Evolutionary conservation across 2,113 vertebrate genomes (phyloP).

Genomic region (Ornithorhynchus anatinus): DNA sequence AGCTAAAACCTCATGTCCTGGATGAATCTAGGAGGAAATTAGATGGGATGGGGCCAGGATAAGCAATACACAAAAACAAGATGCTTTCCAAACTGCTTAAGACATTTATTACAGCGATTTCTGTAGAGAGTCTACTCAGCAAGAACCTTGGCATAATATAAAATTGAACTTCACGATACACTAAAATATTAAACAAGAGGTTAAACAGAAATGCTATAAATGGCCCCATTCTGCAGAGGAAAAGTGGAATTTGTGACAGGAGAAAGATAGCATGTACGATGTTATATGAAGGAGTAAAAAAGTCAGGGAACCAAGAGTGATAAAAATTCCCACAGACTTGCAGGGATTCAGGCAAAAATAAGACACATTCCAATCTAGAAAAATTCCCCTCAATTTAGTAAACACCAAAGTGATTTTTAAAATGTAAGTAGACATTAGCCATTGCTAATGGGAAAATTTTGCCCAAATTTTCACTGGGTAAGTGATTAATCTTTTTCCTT

Average conservation of each 20-base stretch:
- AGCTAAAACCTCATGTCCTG: background rate
- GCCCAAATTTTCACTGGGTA: slow-evolving; percentile 1
- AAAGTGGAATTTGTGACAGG: background rate
- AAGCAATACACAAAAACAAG: background rate
- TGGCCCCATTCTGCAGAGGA: background rate
- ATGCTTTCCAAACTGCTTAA: background rate
- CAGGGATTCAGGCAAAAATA: background rate
- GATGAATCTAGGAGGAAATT: background rate
- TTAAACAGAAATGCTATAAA: slow-evolving; percentile 12
- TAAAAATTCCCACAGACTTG: background rate
- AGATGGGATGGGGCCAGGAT: background rate
- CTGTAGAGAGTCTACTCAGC: background rate
- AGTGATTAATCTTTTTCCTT: slow-evolving; percentile 5
- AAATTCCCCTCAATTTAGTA: background rate
- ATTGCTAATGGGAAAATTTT: slow-evolving; percentile 12
- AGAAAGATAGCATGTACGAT: background rate
- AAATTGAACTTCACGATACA: slow-evolving; percentile 1
- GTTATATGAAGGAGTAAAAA: background rate
- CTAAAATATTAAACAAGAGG: background rate
- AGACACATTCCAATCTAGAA: background rate
- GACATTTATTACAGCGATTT: background rate
- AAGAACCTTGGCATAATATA: background rate
- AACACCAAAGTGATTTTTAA: background rate
- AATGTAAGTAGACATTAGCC: slow-evolving; percentile 13
- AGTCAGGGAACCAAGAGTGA: background rate